phyloP scores from a whole-genome alignment of 2,797 vertebrate genomes.

The Aulostomus chinensis region DNA sequence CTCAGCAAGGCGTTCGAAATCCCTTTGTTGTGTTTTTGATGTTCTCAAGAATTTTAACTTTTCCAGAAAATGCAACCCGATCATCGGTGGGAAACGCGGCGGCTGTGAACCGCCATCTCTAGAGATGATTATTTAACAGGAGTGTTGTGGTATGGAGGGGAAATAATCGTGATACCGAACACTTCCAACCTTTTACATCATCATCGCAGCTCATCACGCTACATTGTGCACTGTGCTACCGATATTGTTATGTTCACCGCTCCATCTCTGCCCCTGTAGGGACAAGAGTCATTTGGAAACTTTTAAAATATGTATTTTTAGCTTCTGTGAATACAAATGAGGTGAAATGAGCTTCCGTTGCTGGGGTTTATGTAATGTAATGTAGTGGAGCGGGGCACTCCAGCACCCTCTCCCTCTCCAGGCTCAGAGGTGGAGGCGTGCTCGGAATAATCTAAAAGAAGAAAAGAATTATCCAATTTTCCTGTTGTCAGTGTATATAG shows the following conservation, averaged over 20 bases:
- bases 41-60: too few relatives aligned
- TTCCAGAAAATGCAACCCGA: too few relatives aligned
- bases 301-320: conserved; percentile 71
- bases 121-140: too few relatives aligned
- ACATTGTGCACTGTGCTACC: conserved; percentile 12
- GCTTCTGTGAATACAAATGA: conserved; percentile 57
- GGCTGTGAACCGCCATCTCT: too few relatives aligned
- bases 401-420: conserved; percentile 36
- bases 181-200: too few relatives aligned
- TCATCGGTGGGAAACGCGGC: too few relatives aligned
- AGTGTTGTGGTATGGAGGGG: too few relatives aligned
- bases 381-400: conserved; percentile 47
- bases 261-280: conserved; percentile 38
- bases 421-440: conserved; percentile 21
- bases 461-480: conserved; percentile 16
- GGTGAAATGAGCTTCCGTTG: conserved; percentile 53
- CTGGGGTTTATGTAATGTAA: conserved; percentile 66
- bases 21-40: too few relatives aligned
- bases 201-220: conserved; percentile 19
- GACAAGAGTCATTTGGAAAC: conserved; percentile 60
- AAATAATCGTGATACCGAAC: too few relatives aligned
- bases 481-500: conserved; percentile 13
- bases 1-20: too few relatives aligned
- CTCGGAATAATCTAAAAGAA: conserved; percentile 34
- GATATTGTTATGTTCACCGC: conserved; percentile 19